Percentiles rank a stretch among this genome's conserved stretches.
Evolutionary conservation across 2,888 invertebrate species (phyloP).

Genomic region (Erpobdella octoculata): DNA sequence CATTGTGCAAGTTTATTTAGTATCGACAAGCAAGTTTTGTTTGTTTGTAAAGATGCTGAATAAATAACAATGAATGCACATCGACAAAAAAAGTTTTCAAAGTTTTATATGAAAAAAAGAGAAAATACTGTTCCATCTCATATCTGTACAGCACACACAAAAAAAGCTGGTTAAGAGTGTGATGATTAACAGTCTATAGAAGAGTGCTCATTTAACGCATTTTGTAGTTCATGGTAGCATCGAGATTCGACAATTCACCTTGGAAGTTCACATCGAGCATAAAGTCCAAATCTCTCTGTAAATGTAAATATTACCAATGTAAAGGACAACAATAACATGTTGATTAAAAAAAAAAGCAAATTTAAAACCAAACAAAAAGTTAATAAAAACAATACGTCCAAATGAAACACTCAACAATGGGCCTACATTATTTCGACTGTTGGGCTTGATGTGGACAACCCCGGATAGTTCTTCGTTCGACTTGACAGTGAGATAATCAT

Average conservation of each 20-base stretch:
- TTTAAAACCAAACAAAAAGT: not conserved
- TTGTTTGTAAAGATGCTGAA: too few species aligned
- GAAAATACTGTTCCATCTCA: slow-evolving; percentile 1
- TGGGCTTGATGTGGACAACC: slow-evolving; percentile 85
- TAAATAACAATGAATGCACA: too few species aligned
- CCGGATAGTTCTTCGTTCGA: slow-evolving; percentile 85
- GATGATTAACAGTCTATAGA: too few species aligned
- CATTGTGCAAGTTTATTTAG: too few species aligned
- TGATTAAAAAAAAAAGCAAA: too few species aligned
- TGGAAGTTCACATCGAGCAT: slow-evolving; percentile 84
- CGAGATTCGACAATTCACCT: slow-evolving; percentile 54
- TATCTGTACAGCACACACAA: too few species aligned
- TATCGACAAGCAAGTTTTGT: too few species aligned
- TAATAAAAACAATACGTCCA: not conserved
- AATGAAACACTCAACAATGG: not conserved
- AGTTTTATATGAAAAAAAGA: too few species aligned
- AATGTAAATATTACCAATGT: too few species aligned
- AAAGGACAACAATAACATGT: too few species aligned
- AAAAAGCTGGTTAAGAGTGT: too few species aligned
- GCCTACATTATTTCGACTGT: slow-evolving; percentile 75
- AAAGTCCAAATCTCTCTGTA: slow-evolving; percentile 84
- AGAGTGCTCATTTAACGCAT: slow-evolving; percentile 50
- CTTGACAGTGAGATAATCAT: slow-evolving; percentile 88
- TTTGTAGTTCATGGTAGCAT: slow-evolving; percentile 52
- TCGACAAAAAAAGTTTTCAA: too few species aligned